Evolutionary conservation across 1,140 invertebrate species (phyloP), one percentile per base, ranked within the genome.

Genomic region (Hypothenemus hampei): DNA sequence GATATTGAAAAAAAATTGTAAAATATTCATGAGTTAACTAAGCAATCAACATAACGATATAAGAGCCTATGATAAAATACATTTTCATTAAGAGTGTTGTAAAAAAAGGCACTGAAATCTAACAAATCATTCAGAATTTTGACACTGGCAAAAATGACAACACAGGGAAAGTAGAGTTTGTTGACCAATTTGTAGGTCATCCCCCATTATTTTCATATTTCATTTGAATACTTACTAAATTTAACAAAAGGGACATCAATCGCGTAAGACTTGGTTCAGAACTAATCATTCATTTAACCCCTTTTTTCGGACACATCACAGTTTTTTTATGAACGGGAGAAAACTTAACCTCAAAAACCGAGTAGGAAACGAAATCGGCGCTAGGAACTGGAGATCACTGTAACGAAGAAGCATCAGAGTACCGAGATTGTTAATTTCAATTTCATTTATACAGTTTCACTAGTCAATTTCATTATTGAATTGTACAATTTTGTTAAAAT

Each of bases 131-230:
- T 8, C 26, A 31, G n/a, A 37, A 37, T n/a, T 53, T 33, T 44
- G 39, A 53, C 50, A 53, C 23, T 53, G 50, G 21, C 50, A 53
- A 53, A 53, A 53, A 36, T 53, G 50, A 53, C 50, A 53, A 53
- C 50, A 53, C 50, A 53, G 39, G 36, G 24, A 53, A 53, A 53
- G 50, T 53, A 18, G 35, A 53, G 50, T 44, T 53, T 53, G 39
- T 53, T 51, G 48, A 51, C 48, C 40, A 53, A 15, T 53, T 53
- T 53, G 50, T 53, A 44, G 50, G 50, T 44, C 50, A 53, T n/a
- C n/a, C 8, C 26, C 26, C 18, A 35, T 8, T 4, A 21, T 21
- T 18, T 7, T 36, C 3, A 26, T 18, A 37, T 18, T 15, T 15
- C 11, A 37, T 16, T 1, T 13, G 10, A n/a, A 37, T 5, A 50